Base-by-base conservation (phyloP, 2,113 vertebrate genomes). In the Bathybates hornii region DNA sequence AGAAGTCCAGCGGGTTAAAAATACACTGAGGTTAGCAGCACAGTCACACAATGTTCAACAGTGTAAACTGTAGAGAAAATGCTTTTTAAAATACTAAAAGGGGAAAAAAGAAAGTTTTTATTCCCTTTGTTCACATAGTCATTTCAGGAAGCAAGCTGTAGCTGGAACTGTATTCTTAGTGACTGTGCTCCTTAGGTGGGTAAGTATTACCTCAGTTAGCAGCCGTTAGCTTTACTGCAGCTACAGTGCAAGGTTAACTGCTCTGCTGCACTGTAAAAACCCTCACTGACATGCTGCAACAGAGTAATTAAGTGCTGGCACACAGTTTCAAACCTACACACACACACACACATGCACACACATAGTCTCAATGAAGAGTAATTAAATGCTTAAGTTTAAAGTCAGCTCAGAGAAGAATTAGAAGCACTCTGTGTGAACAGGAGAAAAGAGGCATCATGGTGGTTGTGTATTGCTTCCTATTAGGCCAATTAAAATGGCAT, bases 331-430 rank as follows among this genome's bases (percentile, higher is more conserved):
- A 56, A 45, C 63, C 27, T 56, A 19, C 71, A 19, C 14, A 5
- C 34, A 29, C 32, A 84, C 56, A 4, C 78, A 45, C 41, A 41
- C 85, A 86, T 82, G 43, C 68, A 81, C 45, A 54, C 73, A 79
- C 34, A 73, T 76, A 48, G 19, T 54, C 71, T 89, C 76, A 38
- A 52, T 83, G 59, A 73, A 59, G 57, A 34, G 80, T 93, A 92
- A 94, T 95, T 93, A 90, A 93, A 93, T 90, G 87, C 82, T 91
- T n/a, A 54, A 89, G 82, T 87, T 86, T 63, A 88, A 87, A 91
- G 90, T 92, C 84, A 81, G 86, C 66, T 56, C 29, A 8, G 82
- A 73, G 83, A 93, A 84, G 82, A 89, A 86, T 91, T 59, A 90
- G 78, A 83, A 71, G 57, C 10, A 14, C 41, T 87, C 81, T 85